Percentiles rank a stretch among this genome's conserved stretches.
Evolutionary conservation across 1,140 invertebrate species (phyloP).

Genomic region (Bombus terrestris): DNA sequence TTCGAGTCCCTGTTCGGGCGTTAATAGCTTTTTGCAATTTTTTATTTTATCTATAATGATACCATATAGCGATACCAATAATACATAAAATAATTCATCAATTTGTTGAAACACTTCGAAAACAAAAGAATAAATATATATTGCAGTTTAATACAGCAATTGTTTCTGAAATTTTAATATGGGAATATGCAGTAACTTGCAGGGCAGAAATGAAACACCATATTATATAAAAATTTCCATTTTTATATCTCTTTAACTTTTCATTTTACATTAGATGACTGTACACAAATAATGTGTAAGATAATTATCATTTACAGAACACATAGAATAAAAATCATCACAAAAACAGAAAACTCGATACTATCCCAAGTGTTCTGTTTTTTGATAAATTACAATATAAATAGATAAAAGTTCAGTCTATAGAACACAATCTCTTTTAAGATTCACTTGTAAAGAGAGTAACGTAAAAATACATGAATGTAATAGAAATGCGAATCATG

Average conservation of each 20-base stretch:
- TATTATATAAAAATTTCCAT: neutral
- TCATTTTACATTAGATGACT: neutral
- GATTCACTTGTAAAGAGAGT: neutral
- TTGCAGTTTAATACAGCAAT: neutral
- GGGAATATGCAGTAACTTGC: neutral
- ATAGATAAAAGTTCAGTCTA: conserved; percentile 37
- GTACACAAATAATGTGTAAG: neutral
- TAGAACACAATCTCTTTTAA: conserved; percentile 17
- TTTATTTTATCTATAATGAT: neutral
- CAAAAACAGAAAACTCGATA: neutral
- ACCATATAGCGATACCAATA: too few species aligned
- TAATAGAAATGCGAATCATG: conserved; percentile 3
- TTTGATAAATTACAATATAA: neutral
- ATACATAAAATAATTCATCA: neutral
- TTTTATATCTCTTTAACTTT: conserved; percentile 9
- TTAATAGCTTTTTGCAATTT: conserved; percentile 60
- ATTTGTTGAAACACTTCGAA: neutral
- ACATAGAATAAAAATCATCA: neutral
- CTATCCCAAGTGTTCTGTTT: neutral
- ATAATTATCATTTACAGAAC: neutral
- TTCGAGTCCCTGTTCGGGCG: conserved; percentile 91
- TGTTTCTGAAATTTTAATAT: neutral
- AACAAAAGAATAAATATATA: neutral
- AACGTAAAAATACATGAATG: neutral
- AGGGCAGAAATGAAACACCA: neutral